Conservation (phyloP, 2,797 vertebrate species). For the Silurus aristotelis region DNA sequence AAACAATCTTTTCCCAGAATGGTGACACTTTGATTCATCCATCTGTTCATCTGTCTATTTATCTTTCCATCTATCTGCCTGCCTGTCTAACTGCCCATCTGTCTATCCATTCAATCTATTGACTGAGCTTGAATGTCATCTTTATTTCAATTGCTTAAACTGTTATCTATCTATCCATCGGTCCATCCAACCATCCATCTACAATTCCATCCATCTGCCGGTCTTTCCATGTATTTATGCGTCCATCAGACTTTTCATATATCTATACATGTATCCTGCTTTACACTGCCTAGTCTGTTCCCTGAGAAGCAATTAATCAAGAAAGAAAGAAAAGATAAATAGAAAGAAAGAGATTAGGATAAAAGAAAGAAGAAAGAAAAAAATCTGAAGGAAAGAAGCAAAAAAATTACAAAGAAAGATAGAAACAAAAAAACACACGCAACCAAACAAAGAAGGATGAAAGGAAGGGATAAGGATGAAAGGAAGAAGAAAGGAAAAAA, state of each 20-base stretch:
- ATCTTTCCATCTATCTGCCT: background rate
- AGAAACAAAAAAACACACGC: too few species aligned
- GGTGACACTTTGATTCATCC: constrained; percentile 20
- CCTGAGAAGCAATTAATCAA: too few species aligned
- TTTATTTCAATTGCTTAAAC: background rate
- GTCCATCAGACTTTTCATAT: background rate
- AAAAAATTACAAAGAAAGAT: too few species aligned
- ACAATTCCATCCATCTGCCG: background rate
- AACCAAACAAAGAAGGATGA: too few species aligned
- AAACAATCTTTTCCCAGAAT: constrained; percentile 16
- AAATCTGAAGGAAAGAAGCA: too few species aligned
- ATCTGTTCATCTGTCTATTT: constrained; percentile 27
- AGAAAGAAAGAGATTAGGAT: too few species aligned
- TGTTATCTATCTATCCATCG: background rate
- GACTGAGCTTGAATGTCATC: background rate
- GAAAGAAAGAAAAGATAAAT: too few species aligned
- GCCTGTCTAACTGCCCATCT: background rate
- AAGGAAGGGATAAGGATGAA: too few species aligned
- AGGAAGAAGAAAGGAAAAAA: too few species aligned
- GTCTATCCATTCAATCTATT: background rate
- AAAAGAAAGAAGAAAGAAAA: too few species aligned
- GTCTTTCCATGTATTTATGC: background rate
- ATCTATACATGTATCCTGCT: background rate
- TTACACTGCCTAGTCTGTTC: too few species aligned
- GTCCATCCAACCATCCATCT: background rate